Percentiles rank a stretch among this genome's conserved stretches.
phyloP scores from a whole-genome alignment of 1,140 invertebrate genomes.

The Euborellia annulipes region DNA sequence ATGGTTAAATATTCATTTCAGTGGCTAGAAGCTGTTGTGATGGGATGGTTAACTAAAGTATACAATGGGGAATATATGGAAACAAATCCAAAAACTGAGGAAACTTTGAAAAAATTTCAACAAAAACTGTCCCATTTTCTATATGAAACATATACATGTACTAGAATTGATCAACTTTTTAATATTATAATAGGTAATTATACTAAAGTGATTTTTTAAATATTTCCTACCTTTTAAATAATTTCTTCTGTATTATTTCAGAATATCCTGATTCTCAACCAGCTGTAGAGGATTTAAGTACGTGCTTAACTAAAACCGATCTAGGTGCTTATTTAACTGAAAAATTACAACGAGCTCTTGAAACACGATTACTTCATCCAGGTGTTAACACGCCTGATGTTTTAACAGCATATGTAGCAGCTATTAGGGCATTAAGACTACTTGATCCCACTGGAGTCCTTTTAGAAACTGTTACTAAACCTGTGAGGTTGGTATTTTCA shows the following conservation, averaged over 20 bases:
- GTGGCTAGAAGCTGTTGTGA: conserved; percentile 69
- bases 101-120: conserved; percentile 49
- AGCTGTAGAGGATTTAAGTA: conserved; percentile 75
- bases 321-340: conserved; percentile 56
- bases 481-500: no score
- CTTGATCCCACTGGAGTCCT: conserved; percentile 87
- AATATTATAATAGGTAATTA: conserved; percentile 76
- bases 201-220: conserved; percentile 2
- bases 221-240: conserved; percentile 1
- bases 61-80: conserved; percentile 41
- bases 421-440: conserved; percentile 80
- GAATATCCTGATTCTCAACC: conserved; percentile 92
- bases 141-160: conserved; percentile 74
- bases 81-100: conserved; percentile 33
- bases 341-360: conserved; percentile 60
- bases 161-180: conserved; percentile 82
- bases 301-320: conserved; percentile 75
- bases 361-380: conserved; percentile 71
- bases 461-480: conserved; percentile 86
- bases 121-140: conserved; percentile 70
- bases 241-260: conserved; percentile 21
- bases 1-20: conserved; percentile 22
- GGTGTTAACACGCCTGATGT: conserved; percentile 97
- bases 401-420: conserved; percentile 88
- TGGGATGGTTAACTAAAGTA: conserved; percentile 66